These are phyloP conservation scores for Ptychochromis oligacanthus DNA, from an alignment of 2,113 vertebrate genomes.

Conservation along the genomic window DNA sequence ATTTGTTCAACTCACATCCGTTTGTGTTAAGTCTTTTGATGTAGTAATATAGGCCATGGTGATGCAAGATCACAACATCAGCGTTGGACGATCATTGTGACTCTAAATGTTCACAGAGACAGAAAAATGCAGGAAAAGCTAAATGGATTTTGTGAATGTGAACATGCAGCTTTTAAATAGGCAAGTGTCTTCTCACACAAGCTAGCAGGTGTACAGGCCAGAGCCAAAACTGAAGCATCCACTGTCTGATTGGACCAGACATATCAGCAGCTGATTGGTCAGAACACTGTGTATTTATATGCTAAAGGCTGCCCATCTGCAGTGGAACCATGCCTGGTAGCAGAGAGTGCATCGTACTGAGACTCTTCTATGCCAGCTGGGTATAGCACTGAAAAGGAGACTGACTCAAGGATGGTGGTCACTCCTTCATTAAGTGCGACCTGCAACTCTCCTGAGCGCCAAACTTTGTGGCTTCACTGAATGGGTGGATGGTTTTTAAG, in stretches of 20 bases:
- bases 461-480: accelerated
- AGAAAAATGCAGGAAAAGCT: no score
- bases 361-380: not conserved
- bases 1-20: not conserved
- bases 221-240: not conserved
- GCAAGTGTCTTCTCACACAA: constrained; percentile 9
- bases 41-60: no score
- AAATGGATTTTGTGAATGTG: not conserved
- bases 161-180: not conserved
- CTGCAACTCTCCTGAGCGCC: not conserved
- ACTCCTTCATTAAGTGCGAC: not conserved
- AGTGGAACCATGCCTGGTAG: not conserved
- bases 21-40: no score
- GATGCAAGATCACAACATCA: no score
- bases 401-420: not conserved
- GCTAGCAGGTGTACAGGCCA: constrained; percentile 10
- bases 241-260: constrained; percentile 14
- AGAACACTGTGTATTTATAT: constrained; percentile 16
- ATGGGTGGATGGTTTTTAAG: not conserved
- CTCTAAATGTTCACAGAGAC: not conserved
- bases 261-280: constrained; percentile 25
- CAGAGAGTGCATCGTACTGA: not conserved
- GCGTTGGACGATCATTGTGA: not conserved
- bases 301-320: not conserved
- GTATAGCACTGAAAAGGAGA: not conserved